A percentile compares a stretch with the other conserved stretches of the same genome.
Evolutionary conservation across 1,140 invertebrate genomes (phyloP).

Genomic region (Drosophila gunungcola): DNA sequence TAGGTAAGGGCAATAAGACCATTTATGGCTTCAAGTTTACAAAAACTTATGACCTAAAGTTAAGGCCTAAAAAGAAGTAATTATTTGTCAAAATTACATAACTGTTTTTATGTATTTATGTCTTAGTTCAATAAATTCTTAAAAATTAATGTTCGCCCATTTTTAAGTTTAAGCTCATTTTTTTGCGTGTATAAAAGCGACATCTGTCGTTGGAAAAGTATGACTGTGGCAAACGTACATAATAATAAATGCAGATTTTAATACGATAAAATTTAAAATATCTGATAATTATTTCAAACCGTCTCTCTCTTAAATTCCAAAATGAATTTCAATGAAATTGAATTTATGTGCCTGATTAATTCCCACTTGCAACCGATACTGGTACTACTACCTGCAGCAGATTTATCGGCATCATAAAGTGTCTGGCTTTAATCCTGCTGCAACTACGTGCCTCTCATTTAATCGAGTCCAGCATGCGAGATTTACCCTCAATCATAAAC

Average conservation of each 20-base stretch:
- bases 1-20: too few relatives aligned
- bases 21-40: too few relatives aligned
- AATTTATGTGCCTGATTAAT: constrained; percentile 3
- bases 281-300: not conserved
- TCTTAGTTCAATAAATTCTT: too few relatives aligned
- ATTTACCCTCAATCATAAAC: constrained; percentile 42
- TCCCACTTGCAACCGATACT: constrained; percentile 8
- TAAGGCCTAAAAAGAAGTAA: too few relatives aligned
- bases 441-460: constrained; percentile 36
- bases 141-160: too few relatives aligned
- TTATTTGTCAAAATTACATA: too few relatives aligned
- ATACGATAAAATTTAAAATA: not conserved
- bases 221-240: too few relatives aligned
- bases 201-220: too few relatives aligned
- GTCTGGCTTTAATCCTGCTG: constrained; percentile 27
- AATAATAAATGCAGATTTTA: not conserved
- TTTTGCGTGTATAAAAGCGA: too few relatives aligned
- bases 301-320: not conserved
- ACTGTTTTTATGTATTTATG: too few relatives aligned
- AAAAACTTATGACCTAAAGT: too few relatives aligned
- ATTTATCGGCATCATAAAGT: constrained; percentile 39
- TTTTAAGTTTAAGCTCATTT: too few relatives aligned
- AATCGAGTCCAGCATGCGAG: constrained; percentile 16
- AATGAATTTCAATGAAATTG: not conserved
- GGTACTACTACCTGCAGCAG: constrained; percentile 12